phyloP scores from a whole-genome alignment of 2,113 vertebrate species.

The Emydocephalus ijimae region DNA sequence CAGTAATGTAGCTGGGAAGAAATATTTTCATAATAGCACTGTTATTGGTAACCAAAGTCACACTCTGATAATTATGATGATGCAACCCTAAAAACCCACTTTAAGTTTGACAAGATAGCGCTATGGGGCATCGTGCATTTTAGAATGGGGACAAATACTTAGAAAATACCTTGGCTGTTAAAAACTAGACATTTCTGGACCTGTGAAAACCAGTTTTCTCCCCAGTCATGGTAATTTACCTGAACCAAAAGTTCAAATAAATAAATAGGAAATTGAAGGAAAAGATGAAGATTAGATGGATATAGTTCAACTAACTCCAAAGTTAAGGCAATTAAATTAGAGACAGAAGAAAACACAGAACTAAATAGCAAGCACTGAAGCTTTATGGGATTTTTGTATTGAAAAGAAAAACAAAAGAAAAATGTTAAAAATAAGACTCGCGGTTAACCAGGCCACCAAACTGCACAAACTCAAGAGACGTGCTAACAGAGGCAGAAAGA shows the following conservation, averaged over 20 bases:
- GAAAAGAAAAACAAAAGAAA: conserved; percentile 30
- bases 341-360: conserved; percentile 59
- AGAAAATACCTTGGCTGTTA: conserved; percentile 41
- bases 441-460: conserved; percentile 61
- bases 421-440: conserved; percentile 65
- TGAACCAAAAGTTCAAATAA: conserved; percentile 64
- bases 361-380: conserved; percentile 65
- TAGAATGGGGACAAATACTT: conserved; percentile 62
- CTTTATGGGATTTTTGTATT: conserved; percentile 59
- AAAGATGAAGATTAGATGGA: conserved; percentile 59
- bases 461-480: conserved; percentile 49
- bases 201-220: conserved; percentile 46
- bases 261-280: conserved; percentile 57
- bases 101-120: conserved; percentile 67
- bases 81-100: conserved; percentile 63
- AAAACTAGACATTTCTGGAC: conserved; percentile 44
- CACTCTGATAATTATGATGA: conserved; percentile 59
- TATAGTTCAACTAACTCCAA: conserved; percentile 67
- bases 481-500: conserved; percentile 60
- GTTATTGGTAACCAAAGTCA: conserved; percentile 60
- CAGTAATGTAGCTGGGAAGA: conserved; percentile 27
- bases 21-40: conserved; percentile 52
- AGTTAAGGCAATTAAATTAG: conserved; percentile 59
- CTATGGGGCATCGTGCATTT: conserved; percentile 64
- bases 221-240: conserved; percentile 38